Conservation (phyloP, 2,888 invertebrate species). For the Autographa gamma region DNA sequence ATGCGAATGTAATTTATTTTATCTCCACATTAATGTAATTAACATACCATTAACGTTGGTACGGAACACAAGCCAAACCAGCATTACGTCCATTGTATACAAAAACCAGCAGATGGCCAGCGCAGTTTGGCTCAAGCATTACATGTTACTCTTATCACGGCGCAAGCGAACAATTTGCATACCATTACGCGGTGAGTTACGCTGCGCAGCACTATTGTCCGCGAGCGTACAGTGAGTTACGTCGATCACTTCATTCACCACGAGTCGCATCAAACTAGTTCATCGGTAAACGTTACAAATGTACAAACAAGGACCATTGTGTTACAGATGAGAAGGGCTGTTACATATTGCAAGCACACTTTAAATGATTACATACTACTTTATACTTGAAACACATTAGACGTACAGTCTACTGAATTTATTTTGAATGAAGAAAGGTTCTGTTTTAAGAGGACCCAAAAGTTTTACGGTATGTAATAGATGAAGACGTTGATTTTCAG, state of each 20-base stretch:
- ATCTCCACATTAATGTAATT: background rate
- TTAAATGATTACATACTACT: background rate
- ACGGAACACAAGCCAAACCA: constrained; percentile 13
- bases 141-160: constrained; percentile 46
- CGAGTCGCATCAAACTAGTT: constrained; percentile 25
- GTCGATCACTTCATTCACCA: constrained; percentile 19
- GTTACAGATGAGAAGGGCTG: background rate
- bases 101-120: constrained; percentile 43
- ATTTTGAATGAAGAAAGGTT: background rate
- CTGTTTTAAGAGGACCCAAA: background rate
- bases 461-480: background rate
- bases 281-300: constrained; percentile 20
- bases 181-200: constrained; percentile 45
- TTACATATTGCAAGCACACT: background rate
- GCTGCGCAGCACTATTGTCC: constrained; percentile 31
- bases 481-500: constrained; percentile 19
- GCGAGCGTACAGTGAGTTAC: constrained; percentile 30
- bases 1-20: background rate
- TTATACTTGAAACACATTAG: background rate
- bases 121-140: constrained; percentile 43
- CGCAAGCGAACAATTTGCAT: constrained; percentile 52
- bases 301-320: constrained; percentile 1
- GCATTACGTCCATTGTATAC: constrained; percentile 24
- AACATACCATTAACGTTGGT: background rate
- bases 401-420: background rate